These are phyloP conservation scores for Sardina pilchardus DNA, from an alignment of 2,113 vertebrate species.

Conservation along the genomic window DNA sequence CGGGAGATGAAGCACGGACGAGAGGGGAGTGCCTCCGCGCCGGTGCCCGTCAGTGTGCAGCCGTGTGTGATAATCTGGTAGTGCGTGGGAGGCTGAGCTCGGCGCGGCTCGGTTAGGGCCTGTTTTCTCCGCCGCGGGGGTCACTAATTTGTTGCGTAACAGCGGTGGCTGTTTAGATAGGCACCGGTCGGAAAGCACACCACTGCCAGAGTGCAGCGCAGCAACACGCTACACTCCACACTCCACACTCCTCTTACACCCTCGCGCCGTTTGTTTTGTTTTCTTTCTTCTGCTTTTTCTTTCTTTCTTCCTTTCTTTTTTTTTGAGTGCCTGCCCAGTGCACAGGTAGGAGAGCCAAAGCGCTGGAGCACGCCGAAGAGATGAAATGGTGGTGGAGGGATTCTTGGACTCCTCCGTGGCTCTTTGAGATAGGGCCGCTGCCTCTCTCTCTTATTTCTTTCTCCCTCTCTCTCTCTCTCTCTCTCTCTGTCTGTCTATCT, in stretches of 20 bases:
- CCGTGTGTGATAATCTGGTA: not conserved
- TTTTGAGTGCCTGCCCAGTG: not conserved
- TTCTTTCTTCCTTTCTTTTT: conserved; percentile 37
- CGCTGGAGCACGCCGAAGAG: not conserved
- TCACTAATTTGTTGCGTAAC: conserved; percentile 47
- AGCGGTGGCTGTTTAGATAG: conserved; percentile 50
- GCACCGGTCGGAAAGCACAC: conserved; percentile 41
- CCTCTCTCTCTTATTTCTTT: not conserved
- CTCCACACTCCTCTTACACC: not conserved
- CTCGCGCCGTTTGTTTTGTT: not conserved
- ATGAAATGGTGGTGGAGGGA: not conserved
- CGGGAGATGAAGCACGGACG: not conserved
- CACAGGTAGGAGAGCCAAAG: not conserved
- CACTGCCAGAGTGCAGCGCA: conserved; percentile 46
- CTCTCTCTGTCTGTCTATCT: not conserved
- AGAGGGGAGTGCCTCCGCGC: not conserved
- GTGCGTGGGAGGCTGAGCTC: not conserved
- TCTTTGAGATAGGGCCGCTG: not conserved
- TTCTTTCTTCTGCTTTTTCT: conserved; percentile 1
- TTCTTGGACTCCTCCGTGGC: not conserved
- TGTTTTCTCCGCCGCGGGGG: conserved; percentile 23
- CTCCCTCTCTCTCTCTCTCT: not conserved
- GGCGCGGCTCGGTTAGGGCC: conserved; percentile 23
- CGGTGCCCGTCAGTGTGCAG: too few relatives aligned
- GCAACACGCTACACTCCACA: not conserved